Conservation (phyloP, 2,113 vertebrate genomes). For the Loxodonta africana region DNA sequence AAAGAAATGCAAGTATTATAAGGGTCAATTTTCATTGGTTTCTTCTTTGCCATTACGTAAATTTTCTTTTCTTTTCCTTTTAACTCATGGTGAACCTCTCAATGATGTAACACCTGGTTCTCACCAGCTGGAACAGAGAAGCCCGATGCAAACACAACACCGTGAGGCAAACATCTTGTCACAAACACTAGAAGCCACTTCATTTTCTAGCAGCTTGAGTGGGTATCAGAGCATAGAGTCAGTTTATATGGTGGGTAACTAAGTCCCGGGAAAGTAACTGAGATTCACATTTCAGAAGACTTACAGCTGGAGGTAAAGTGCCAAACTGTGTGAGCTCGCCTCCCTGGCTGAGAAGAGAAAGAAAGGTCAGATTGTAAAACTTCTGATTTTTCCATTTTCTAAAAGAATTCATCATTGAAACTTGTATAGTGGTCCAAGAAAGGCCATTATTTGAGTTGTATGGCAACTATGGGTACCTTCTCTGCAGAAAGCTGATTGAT, state of each 20-base stretch:
- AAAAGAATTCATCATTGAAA: slow-evolving; percentile 25
- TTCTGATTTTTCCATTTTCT: slow-evolving; percentile 65
- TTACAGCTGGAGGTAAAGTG: slow-evolving; percentile 40
- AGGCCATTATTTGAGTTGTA: neutral
- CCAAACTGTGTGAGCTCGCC: slow-evolving; percentile 49
- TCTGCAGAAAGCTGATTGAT: neutral
- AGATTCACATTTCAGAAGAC: slow-evolving; percentile 54
- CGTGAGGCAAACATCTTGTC: neutral
- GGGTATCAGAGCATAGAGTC: slow-evolving; percentile 69
- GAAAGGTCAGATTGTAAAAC: slow-evolving; percentile 82
- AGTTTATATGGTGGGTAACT: slow-evolving; percentile 60
- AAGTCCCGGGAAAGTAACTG: slow-evolving; percentile 37
- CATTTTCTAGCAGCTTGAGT: slow-evolving; percentile 32
- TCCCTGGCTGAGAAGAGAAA: slow-evolving; percentile 17
- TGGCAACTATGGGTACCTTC: neutral
- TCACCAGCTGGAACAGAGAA: neutral
- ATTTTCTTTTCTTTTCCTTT: neutral
- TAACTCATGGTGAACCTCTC: rapidly evolving
- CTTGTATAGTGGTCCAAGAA: neutral
- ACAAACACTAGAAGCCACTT: slow-evolving; percentile 58
- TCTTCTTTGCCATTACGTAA: neutral
- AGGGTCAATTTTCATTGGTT: neutral
- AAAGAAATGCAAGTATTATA: rapidly evolving
- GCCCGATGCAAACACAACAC: slow-evolving; percentile 18
- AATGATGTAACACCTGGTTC: neutral